A percentile compares a stretch with the other conserved stretches of the same genome.
phyloP scores from a whole-genome alignment of 2,888 invertebrate genomes.

The Drosophila picticornis region DNA sequence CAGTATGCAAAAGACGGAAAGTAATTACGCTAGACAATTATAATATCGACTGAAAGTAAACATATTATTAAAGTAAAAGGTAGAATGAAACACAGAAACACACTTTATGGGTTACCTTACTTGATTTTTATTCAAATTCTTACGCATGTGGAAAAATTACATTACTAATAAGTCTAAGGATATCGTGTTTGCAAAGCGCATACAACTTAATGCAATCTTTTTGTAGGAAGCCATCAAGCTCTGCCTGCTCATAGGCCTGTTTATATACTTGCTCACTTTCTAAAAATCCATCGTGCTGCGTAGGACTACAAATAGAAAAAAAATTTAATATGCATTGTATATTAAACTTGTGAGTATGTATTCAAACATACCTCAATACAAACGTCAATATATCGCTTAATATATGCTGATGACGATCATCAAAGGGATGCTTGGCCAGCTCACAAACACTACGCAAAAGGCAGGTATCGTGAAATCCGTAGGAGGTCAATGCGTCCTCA shows the following conservation, averaged over 20 bases:
- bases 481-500: conserved; percentile 76
- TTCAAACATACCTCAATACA: conserved; percentile 88
- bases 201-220: conserved; percentile 77
- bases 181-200: conserved; percentile 70
- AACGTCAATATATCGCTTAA: conserved; percentile 89
- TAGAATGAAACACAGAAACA: conserved; percentile 56
- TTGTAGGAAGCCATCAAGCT: conserved; percentile 74
- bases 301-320: conserved; percentile 83
- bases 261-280: conserved; percentile 85
- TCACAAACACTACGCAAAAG: conserved; percentile 90
- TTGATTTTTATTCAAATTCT: conserved; percentile 9
- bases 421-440: conserved; percentile 88
- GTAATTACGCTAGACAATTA: not conserved
- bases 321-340: not conserved
- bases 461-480: conserved; percentile 88
- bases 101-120: conserved; percentile 32
- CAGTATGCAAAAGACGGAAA: not conserved
- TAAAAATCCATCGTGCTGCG: conserved; percentile 87
- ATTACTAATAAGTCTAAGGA: conserved; percentile 68
- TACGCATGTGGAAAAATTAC: conserved; percentile 53
- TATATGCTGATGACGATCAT: conserved; percentile 86
- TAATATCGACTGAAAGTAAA: conserved; percentile 7
- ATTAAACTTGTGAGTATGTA: fast-evolving
- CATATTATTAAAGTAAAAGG: not conserved
- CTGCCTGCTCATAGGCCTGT: conserved; percentile 82